These are phyloP conservation scores for Enteromius thamalakanensis DNA, from an alignment of 2,797 vertebrate species.

Conservation along the genomic window DNA sequence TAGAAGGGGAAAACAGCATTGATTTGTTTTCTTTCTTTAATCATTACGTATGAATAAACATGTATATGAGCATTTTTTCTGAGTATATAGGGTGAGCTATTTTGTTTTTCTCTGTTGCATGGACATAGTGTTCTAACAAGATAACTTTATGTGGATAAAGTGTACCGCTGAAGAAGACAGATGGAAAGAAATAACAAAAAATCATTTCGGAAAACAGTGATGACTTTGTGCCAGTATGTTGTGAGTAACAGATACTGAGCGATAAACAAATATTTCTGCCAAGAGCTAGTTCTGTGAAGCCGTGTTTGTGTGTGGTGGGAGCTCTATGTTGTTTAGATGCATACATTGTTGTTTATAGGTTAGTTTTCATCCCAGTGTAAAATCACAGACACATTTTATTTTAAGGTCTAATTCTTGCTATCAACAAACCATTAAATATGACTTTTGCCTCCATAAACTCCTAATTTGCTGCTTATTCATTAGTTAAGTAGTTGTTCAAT, in stretches of 20 bases:
- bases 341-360: background rate
- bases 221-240: constrained; percentile 15
- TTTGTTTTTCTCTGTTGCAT: background rate
- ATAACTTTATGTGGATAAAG: background rate
- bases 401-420: background rate
- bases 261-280: constrained; percentile 27
- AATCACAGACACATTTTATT: background rate
- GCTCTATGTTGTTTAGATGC: constrained; percentile 6
- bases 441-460: background rate
- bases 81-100: background rate
- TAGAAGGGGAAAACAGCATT: background rate
- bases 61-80: background rate
- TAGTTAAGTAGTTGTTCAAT: background rate
- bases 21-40: background rate
- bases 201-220: constrained; percentile 30
- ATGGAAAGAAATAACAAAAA: constrained; percentile 13
- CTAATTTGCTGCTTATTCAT: background rate
- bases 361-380: background rate
- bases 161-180: background rate
- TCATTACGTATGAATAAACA: background rate
- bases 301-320: constrained; percentile 14
- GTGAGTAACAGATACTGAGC: constrained; percentile 39
- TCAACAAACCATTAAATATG: background rate
- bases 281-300: constrained; percentile 11
- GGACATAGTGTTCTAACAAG: background rate